phyloP scores from a whole-genome alignment of 2,888 invertebrate genomes.

The Pheosia tremula region DNA sequence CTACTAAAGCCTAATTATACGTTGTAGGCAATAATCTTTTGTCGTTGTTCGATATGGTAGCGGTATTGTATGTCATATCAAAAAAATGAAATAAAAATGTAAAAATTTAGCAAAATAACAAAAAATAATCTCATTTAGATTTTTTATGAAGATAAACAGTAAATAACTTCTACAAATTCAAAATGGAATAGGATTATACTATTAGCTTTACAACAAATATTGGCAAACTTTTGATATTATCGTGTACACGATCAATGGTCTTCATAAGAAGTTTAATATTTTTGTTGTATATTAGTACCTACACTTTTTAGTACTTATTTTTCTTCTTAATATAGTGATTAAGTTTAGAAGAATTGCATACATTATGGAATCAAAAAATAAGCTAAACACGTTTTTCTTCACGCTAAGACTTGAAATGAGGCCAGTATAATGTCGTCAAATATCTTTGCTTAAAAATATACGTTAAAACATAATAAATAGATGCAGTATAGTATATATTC shows the following conservation, averaged over 20 bases:
- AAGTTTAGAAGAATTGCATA: conserved; percentile 33
- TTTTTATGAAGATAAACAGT: conserved; percentile 51
- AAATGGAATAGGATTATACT: conserved; percentile 32
- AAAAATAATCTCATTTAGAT: conserved; percentile 51
- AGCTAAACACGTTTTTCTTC: conserved; percentile 23
- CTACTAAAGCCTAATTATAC: conserved; percentile 43
- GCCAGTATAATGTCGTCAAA: conserved; percentile 34
- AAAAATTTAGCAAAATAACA: conserved; percentile 68
- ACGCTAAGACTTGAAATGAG: conserved; percentile 25
- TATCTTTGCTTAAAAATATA: conserved; percentile 1
- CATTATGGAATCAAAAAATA: conserved; percentile 23
- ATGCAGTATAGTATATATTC: not conserved
- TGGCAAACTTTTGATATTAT: conserved; percentile 34
- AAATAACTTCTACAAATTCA: conserved; percentile 24
- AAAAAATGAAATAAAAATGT: conserved; percentile 70
- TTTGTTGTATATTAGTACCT: conserved; percentile 41
- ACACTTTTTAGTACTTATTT: conserved; percentile 47
- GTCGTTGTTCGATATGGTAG: conserved; percentile 51
- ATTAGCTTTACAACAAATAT: conserved; percentile 24
- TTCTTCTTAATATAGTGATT: conserved; percentile 47
- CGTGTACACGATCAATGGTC: conserved; percentile 12
- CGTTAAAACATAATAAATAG: not conserved
- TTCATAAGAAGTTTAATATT: conserved; percentile 42
- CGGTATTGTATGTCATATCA: conserved; percentile 58
- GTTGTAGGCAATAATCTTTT: conserved; percentile 38